Conservation (phyloP, 2,888 invertebrate genomes). For the Craniophora ligustri region DNA sequence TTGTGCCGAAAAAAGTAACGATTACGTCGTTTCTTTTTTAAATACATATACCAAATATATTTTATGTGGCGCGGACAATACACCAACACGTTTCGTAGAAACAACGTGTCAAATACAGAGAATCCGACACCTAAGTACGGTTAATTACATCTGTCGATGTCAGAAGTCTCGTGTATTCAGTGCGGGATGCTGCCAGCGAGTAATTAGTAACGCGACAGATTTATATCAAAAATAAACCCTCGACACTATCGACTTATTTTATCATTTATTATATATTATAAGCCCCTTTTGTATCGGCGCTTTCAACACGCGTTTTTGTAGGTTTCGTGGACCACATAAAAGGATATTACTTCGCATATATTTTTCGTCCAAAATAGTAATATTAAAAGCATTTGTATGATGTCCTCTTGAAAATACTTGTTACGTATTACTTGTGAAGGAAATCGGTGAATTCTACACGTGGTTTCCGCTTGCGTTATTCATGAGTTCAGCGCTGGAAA, state of each 20-base stretch:
- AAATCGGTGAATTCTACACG: slow-evolving; percentile 37
- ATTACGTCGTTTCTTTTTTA: slow-evolving; percentile 3
- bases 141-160: slow-evolving; percentile 45
- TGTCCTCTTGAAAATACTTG: not conserved
- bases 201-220: slow-evolving; percentile 31
- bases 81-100: slow-evolving; percentile 19
- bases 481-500: slow-evolving; percentile 27
- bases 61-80: too few species aligned
- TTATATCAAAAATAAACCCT: slow-evolving; percentile 36
- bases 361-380: slow-evolving; percentile 1
- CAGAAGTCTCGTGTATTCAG: slow-evolving; percentile 28
- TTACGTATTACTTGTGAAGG: not conserved
- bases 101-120: slow-evolving; percentile 13
- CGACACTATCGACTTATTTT: slow-evolving; percentile 29
- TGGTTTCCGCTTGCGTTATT: slow-evolving; percentile 32
- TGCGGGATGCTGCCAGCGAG: slow-evolving; percentile 30
- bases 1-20: too few species aligned
- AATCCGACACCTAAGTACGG: slow-evolving; percentile 15
- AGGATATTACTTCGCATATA: slow-evolving; percentile 2
- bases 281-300: slow-evolving; percentile 32
- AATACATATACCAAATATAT: not conserved
- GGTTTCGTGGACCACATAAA: slow-evolving; percentile 8
- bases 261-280: too few species aligned
- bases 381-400: not conserved
- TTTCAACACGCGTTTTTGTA: slow-evolving; percentile 5